These are phyloP conservation scores for Koerneria pararmatus DNA, from an alignment of 2,888 invertebrate species.

Conservation along the genomic window DNA sequence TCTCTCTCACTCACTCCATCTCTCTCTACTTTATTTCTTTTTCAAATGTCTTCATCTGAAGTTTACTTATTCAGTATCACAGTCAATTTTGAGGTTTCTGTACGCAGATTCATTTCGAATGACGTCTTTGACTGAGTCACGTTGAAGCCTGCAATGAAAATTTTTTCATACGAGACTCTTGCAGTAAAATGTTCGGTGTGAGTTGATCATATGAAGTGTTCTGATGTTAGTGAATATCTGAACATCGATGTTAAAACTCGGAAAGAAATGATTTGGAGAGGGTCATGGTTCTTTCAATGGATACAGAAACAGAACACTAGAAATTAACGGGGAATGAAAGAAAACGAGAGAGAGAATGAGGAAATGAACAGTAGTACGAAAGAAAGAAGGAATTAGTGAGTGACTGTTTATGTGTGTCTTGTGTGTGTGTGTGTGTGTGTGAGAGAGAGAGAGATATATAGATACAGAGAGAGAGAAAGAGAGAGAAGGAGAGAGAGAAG, in stretches of 20 bases:
- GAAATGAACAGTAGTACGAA: slow-evolving; percentile 6
- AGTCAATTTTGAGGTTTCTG: neutral
- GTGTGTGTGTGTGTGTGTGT: neutral
- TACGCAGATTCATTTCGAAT: neutral
- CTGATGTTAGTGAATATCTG: no score
- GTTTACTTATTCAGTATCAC: slow-evolving; percentile 3
- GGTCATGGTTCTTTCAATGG: no score
- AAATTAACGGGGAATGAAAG: neutral
- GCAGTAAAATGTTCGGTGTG: no score
- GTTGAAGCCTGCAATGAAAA: no score
- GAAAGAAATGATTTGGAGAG: no score
- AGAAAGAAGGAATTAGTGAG: neutral
- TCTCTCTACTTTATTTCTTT: no score
- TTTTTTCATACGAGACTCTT: no score
- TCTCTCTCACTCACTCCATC: neutral
- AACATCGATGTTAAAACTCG: no score
- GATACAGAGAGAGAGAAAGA: neutral
- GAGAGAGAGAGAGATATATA: neutral
- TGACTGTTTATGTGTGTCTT: slow-evolving; percentile 1
- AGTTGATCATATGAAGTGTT: no score
- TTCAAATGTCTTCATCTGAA: slow-evolving; percentile 17
- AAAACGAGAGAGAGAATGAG: slow-evolving; percentile 3
- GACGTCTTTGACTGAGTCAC: neutral
- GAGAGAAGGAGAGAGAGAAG: neutral
- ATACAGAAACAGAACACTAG: neutral